Evolutionary conservation across 2,797 vertebrate genomes (phyloP).

Genomic region (Lemur catta): DNA sequence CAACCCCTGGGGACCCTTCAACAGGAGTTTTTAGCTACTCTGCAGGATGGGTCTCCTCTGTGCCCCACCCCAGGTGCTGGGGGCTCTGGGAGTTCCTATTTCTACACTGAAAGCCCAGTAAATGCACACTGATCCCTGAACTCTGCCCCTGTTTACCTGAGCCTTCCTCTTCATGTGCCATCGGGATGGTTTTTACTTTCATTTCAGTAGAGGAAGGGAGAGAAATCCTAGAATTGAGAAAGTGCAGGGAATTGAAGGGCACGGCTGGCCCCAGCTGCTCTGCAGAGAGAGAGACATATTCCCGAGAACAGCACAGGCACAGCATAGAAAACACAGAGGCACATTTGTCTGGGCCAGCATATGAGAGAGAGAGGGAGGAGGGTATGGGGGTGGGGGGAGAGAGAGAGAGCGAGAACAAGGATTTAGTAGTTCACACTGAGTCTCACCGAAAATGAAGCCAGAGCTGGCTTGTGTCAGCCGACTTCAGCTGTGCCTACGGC

Average conservation of each 20-base stretch:
- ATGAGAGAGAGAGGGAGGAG: not conserved
- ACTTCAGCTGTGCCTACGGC: not conserved
- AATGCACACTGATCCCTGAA: not conserved
- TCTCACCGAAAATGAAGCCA: conserved; percentile 6
- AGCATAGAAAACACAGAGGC: not conserved
- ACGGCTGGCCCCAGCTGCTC: not conserved
- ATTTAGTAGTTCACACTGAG: not conserved
- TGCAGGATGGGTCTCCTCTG: not conserved
- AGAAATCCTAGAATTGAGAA: not conserved
- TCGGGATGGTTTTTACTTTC: not conserved
- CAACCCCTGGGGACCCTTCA: not conserved
- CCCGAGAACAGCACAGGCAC: not conserved
- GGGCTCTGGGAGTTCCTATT: not conserved
- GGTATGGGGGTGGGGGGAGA: too few relatives aligned
- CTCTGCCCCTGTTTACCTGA: not conserved
- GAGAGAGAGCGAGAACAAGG: not conserved
- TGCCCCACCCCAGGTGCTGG: not conserved
- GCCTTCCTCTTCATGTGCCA: not conserved
- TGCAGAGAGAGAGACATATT: not conserved
- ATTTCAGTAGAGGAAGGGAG: not conserved
- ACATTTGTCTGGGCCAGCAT: not conserved
- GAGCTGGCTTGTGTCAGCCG: not conserved
- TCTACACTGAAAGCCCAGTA: not conserved
- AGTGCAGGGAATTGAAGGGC: not conserved
- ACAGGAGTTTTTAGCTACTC: not conserved